Conservation (phyloP, 2,797 vertebrate genomes). For the Sebastes hopkinsi region DNA sequence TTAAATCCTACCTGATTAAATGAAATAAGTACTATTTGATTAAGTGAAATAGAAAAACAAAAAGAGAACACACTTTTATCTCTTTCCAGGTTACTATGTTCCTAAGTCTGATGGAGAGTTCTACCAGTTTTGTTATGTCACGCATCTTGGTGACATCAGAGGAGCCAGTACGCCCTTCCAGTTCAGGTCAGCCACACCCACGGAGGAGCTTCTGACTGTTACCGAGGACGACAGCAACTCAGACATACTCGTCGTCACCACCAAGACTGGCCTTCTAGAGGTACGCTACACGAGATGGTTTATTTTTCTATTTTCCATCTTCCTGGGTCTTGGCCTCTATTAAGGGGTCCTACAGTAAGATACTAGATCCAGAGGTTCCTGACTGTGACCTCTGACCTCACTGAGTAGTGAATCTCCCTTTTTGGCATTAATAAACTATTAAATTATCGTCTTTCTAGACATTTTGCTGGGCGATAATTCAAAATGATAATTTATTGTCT, state of each 20-base stretch:
- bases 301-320: neutral
- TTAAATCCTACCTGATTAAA: neutral
- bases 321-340: neutral
- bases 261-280: conserved; percentile 95
- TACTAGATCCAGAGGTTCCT: neutral
- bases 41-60: neutral
- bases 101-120: conserved; percentile 98
- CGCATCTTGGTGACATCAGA: conserved; percentile 94
- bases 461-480: too few species aligned
- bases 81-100: conserved; percentile 92
- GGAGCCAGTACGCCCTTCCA: conserved; percentile 98
- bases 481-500: too few species aligned
- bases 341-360: neutral
- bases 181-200: conserved; percentile 92
- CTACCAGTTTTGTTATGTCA: conserved; percentile 99
- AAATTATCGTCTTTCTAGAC: neutral
- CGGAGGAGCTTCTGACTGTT: conserved; percentile 92
- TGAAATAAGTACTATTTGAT: neutral
- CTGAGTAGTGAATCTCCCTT: neutral
- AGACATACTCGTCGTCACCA: conserved; percentile 97
- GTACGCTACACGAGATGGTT: conserved; percentile 67
- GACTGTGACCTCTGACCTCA: conserved; percentile 3
- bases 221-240: conserved; percentile 96
- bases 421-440: neutral
- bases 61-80: neutral